These are phyloP conservation scores for Allygus modestus DNA, from an alignment of 2,888 invertebrate genomes.

Conservation along the genomic window DNA sequence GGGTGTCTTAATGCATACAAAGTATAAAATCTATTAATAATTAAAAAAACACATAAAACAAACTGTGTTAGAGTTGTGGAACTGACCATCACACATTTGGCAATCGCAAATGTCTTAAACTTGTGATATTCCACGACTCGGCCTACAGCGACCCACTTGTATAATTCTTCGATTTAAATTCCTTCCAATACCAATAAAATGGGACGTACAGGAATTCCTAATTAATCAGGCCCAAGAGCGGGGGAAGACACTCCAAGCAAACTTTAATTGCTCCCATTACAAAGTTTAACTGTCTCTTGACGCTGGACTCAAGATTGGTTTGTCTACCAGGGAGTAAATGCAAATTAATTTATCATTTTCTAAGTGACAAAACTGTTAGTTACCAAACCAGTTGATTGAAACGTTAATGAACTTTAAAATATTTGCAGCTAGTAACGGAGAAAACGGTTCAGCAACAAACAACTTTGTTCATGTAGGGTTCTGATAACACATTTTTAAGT, in stretches of 20 bases:
- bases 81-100: too few species aligned
- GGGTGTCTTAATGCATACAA: too few species aligned
- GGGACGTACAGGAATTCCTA: conserved; percentile 22
- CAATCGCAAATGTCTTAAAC: background rate
- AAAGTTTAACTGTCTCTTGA: conserved; percentile 30
- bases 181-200: conserved; percentile 28
- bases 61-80: too few species aligned
- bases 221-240: conserved; percentile 24
- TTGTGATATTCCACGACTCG: too few species aligned
- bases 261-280: conserved; percentile 38
- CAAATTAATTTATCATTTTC: conserved; percentile 1
- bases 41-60: too few species aligned
- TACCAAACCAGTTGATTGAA: background rate
- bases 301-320: background rate
- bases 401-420: background rate
- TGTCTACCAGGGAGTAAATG: background rate
- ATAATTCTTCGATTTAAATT: conserved; percentile 34
- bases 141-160: conserved; percentile 30
- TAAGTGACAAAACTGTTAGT: background rate
- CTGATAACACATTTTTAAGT: too few species aligned
- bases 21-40: too few species aligned
- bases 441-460: too few species aligned
- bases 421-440: too few species aligned
- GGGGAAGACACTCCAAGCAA: conserved; percentile 28
- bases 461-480: too few species aligned